Base-by-base conservation (phyloP, 1,140 invertebrate genomes). In the Dinoponera quadriceps region DNA sequence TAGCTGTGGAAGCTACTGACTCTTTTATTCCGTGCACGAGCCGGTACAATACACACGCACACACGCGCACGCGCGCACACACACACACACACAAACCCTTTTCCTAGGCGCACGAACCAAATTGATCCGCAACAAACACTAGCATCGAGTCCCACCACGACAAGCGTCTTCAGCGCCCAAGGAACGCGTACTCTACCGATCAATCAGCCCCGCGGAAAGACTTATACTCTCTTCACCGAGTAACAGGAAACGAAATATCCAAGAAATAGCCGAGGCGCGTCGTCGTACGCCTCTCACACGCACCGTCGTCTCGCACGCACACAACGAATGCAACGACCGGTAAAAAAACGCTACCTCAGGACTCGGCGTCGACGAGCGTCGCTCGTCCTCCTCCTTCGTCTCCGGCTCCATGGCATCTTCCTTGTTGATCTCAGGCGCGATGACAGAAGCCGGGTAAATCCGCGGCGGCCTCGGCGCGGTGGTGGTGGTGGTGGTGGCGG, bases 371-470 rank as follows among this genome's bases (percentile, higher is more conserved):
- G 87, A 85, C 78, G 90, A 92, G 71, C 90, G 90, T 33, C 83
- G 90, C 33, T 92, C 91, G 69, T 92, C 91, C 86, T 94, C 93
- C 68, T 92, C 91, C 68, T 92, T 93, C 59, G 85, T 75, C 59
- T 92, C 90, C 54, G 86, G 82, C 82, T 94, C 92, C 92, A 93
- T 93, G 48, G 88, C 92, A 91, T 93, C 88, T 85, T 93, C 89
- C 81, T 91, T 89, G 55, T 60, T 81, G 55, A 63, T 85, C 57
- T 86, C 85, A 78, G 75, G 7, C 7, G 38, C 72, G 80, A 84
- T 83, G 66, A 77, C 78, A 48, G 65, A 48, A 72, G 49, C 78
- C 74, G 73, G 55, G 63, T 88, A 83, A 25, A 82, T 65, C n/a
- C 27, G 22, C 51, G 74, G 71, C 48, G 75, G 83, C 25, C 72